phyloP scores from a whole-genome alignment of 2,888 invertebrate genomes.

The Andrena praecox region DNA sequence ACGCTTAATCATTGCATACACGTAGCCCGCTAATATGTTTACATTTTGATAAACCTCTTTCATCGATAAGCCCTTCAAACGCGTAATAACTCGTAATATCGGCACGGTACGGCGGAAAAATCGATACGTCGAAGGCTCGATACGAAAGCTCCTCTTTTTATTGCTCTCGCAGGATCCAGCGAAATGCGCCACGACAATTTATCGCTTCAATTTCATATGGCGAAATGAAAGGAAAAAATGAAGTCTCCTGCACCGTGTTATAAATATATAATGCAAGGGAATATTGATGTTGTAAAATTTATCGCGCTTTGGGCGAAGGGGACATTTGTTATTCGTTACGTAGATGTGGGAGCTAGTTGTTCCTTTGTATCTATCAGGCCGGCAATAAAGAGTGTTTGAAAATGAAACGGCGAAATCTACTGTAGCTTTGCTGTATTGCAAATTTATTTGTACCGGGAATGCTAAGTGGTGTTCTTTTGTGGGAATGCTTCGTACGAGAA shows the following conservation, averaged over 20 bases:
- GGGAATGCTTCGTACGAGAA: no score
- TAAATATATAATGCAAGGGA: conserved; percentile 28
- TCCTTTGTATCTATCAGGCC: background rate
- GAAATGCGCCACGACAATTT: conserved; percentile 36
- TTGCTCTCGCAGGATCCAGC: conserved; percentile 45
- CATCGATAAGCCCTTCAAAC: conserved; percentile 55
- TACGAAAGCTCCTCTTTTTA: conserved; percentile 29
- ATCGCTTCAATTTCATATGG: conserved; percentile 25
- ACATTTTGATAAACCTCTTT: conserved; percentile 65
- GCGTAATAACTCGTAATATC: conserved; percentile 59
- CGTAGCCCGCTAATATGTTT: conserved; percentile 55
- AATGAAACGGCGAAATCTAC: no score
- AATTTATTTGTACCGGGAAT: no score
- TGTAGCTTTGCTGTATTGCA: no score
- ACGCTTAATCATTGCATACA: conserved; percentile 61
- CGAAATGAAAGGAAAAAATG: conserved; percentile 26
- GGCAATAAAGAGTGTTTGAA: background rate
- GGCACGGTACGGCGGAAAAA: conserved; percentile 32
- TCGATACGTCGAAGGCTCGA: conserved; percentile 29
- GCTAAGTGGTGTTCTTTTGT: no score
- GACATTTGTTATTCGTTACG: background rate
- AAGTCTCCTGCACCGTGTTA: conserved; percentile 2
- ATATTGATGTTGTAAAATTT: conserved; percentile 23
- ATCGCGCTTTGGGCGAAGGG: background rate
- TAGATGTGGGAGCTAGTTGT: background rate